Conservation (phyloP, 1,140 invertebrate species). For the Leptinotarsa undecemlineata region DNA sequence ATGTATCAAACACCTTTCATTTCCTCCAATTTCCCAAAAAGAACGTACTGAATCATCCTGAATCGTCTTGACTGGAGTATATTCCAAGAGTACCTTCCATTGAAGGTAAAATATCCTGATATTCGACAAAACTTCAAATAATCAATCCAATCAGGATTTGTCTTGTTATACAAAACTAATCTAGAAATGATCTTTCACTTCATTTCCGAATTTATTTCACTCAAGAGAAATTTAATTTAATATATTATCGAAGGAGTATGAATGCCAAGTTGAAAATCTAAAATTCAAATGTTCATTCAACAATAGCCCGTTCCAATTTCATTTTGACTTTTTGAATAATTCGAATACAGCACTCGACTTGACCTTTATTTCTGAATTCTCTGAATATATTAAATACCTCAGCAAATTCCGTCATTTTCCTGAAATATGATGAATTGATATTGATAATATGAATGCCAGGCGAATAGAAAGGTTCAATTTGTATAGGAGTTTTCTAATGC, state of each 20-base stretch:
- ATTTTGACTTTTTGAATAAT: slow-evolving; percentile 4
- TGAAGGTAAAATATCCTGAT: too few relatives aligned
- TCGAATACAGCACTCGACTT: slow-evolving; percentile 10
- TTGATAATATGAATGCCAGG: slow-evolving; percentile 14
- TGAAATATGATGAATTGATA: slow-evolving; percentile 18
- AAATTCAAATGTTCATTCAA: slow-evolving; percentile 16
- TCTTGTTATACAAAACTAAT: neutral
- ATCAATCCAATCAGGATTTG: too few relatives aligned
- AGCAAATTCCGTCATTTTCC: slow-evolving; percentile 28
- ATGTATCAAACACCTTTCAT: too few relatives aligned
- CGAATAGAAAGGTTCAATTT: slow-evolving; percentile 15
- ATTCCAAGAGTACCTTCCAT: too few relatives aligned
- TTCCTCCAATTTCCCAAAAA: too few relatives aligned
- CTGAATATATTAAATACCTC: slow-evolving; percentile 33
- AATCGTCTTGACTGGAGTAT: too few relatives aligned
- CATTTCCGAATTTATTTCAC: neutral
- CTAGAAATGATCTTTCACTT: neutral
- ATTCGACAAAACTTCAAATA: too few relatives aligned
- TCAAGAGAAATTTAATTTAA: neutral
- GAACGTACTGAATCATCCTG: too few relatives aligned
- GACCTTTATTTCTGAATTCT: slow-evolving; percentile 29
- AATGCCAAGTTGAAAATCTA: slow-evolving; percentile 10
- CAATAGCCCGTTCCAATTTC: slow-evolving; percentile 7
- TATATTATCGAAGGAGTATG: neutral
- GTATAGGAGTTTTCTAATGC: neutral